phyloP scores from a whole-genome alignment of 2,113 vertebrate genomes.

The Canis aureus region DNA sequence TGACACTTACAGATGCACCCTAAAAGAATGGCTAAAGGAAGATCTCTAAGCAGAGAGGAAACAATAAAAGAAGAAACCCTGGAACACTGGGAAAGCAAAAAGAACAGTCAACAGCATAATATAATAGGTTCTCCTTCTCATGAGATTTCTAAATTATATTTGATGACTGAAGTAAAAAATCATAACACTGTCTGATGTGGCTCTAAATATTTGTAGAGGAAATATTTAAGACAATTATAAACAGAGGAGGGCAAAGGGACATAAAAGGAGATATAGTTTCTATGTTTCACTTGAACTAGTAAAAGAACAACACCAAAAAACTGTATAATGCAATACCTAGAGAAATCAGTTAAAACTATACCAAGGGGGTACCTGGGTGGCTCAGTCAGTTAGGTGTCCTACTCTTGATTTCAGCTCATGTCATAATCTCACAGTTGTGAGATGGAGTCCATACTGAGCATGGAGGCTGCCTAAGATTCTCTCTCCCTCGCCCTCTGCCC shows the following conservation, averaged over 20 bases:
- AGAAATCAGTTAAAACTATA: neutral
- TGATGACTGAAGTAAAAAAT: constrained; percentile 53
- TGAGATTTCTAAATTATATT: constrained; percentile 39
- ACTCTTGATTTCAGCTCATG: neutral
- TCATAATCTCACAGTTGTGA: neutral
- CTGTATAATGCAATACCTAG: neutral
- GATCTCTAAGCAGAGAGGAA: constrained; percentile 16
- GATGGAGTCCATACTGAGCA: neutral
- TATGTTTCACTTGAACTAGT: neutral
- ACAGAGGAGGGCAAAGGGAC: neutral
- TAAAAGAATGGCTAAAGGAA: constrained; percentile 24
- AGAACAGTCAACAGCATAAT: neutral
- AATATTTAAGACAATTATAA: constrained; percentile 49
- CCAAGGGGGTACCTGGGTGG: neutral
- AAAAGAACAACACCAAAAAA: constrained; percentile 25
- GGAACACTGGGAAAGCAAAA: neutral
- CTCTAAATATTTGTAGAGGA: constrained; percentile 13
- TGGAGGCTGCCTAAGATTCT: neutral
- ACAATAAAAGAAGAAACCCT: neutral
- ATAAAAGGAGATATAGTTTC: neutral
- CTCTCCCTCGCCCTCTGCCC: neutral
- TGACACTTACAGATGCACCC: neutral
- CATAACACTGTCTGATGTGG: neutral
- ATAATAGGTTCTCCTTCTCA: neutral
- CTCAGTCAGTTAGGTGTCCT: neutral